These are phyloP conservation scores for Corvus hawaiiensis DNA, from an alignment of 2,113 vertebrate genomes.

Conservation along the genomic window DNA sequence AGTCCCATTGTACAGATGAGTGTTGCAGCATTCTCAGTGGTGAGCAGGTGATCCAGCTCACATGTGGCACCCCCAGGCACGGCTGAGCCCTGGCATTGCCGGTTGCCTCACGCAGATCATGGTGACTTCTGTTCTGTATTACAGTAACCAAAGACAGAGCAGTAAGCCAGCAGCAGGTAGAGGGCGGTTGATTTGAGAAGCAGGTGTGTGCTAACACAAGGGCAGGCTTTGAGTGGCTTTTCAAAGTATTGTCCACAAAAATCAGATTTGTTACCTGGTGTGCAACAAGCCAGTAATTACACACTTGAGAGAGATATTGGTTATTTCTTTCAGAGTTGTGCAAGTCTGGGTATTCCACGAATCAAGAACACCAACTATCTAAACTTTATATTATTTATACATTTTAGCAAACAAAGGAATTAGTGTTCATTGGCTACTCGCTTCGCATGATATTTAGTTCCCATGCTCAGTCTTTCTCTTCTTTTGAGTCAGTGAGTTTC, in stretches of 20 bases:
- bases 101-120: fast-evolving
- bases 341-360: neutral
- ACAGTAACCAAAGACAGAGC: neutral
- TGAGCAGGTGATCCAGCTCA: neutral
- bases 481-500: neutral
- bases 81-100: fast-evolving
- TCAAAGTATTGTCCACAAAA: neutral
- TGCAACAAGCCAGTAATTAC: neutral
- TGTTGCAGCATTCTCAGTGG: fast-evolving
- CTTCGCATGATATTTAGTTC: neutral
- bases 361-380: neutral
- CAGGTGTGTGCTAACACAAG: neutral
- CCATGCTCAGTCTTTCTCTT: neutral
- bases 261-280: neutral
- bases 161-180: neutral
- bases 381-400: neutral
- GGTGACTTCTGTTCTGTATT: neutral
- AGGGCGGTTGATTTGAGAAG: neutral
- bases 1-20: neutral
- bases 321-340: neutral
- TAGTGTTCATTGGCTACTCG: neutral
- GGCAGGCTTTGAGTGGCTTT: neutral
- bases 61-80: fast-evolving
- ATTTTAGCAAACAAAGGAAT: neutral
- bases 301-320: neutral